Conservation (phyloP, 2,113 vertebrate genomes). For the Telmatochromis sp. region DNA sequence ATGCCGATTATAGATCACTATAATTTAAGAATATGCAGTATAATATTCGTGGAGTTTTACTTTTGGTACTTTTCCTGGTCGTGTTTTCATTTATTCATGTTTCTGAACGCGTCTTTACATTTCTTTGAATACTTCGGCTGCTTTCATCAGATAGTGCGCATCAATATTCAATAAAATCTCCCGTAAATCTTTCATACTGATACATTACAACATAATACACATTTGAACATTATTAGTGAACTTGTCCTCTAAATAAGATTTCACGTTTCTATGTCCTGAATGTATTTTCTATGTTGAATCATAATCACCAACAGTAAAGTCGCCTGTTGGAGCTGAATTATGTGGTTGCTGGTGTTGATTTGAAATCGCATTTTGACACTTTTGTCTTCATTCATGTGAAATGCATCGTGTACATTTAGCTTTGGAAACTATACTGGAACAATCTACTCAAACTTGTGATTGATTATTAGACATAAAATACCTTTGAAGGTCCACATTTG, state of each 20-base stretch:
- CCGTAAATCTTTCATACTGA: background rate
- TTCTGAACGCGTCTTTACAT: background rate
- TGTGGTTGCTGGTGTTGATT: background rate
- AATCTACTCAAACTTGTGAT: rapidly evolving
- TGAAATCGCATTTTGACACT: rapidly evolving
- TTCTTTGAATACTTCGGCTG: background rate
- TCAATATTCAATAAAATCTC: background rate
- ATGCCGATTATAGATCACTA: rapidly evolving
- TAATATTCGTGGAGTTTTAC: background rate
- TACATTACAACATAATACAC: background rate
- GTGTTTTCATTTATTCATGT: background rate
- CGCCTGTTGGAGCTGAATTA: no score
- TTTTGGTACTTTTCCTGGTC: background rate
- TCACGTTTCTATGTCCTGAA: background rate
- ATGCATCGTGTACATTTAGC: rapidly evolving
- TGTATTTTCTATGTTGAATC: background rate
- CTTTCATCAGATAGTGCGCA: background rate
- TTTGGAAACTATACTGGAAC: background rate
- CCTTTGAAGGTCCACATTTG: background rate
- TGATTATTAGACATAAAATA: background rate
- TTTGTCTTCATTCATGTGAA: background rate
- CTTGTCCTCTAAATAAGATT: background rate
- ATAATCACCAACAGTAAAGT: background rate
- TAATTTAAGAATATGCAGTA: background rate
- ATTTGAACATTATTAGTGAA: background rate